Conservation (phyloP, 2,113 vertebrate genomes). For the Ceyx cyanopectus region DNA sequence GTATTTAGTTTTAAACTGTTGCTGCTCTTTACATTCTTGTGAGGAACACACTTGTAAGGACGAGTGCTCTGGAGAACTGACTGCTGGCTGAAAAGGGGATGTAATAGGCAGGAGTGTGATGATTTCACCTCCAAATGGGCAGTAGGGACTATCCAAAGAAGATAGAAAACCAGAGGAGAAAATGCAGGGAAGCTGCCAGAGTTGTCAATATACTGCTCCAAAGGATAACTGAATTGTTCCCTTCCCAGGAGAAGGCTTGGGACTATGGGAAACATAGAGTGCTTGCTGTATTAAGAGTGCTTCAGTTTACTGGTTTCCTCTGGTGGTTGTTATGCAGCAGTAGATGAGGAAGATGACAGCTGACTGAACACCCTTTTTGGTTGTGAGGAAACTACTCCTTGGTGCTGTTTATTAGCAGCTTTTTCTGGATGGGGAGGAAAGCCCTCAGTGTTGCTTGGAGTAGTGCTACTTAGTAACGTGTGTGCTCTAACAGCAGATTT, state of each 20-base stretch:
- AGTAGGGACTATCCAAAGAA: background rate
- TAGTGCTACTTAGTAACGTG: background rate
- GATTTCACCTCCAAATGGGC: background rate
- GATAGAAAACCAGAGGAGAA: background rate
- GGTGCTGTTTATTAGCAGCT: background rate
- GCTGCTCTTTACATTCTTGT: background rate
- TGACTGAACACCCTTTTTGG: background rate
- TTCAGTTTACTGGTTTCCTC: background rate
- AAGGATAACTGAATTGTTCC: background rate
- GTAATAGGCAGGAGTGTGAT: background rate
- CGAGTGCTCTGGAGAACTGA: background rate
- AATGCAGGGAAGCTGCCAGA: background rate
- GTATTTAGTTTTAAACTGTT: background rate
- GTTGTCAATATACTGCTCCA: background rate
- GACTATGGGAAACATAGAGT: background rate
- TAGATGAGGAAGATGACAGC: background rate
- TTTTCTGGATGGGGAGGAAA: background rate
- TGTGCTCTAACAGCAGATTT: background rate
- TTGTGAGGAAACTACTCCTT: background rate
- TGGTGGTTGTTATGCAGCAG: background rate
- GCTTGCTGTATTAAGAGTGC: background rate
- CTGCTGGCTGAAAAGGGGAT: background rate
- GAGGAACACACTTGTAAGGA: background rate
- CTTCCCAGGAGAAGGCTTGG: background rate
- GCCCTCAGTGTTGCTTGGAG: fast-evolving